These are phyloP conservation scores for Drosophila trapezifrons DNA, from an alignment of 1,140 invertebrate species.

Conservation along the genomic window DNA sequence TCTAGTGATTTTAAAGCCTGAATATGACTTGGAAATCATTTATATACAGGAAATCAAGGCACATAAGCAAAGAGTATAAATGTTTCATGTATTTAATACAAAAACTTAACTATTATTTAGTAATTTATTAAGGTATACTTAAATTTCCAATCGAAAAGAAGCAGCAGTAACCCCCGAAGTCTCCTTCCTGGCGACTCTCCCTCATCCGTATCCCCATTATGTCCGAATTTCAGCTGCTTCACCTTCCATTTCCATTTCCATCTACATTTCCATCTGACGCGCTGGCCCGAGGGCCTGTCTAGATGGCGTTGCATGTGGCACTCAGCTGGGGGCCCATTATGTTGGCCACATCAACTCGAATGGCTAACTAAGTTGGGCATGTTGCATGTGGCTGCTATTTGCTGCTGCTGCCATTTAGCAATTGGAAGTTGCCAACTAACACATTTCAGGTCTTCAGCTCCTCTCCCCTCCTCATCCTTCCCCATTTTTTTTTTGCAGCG, in stretches of 20 bases:
- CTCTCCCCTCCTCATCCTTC: conserved; percentile 9
- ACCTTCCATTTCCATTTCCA: conserved; percentile 11
- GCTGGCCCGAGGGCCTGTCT: conserved; percentile 45
- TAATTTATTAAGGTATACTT: not conserved
- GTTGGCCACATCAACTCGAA: conserved; percentile 53
- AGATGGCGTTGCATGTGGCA: conserved; percentile 48
- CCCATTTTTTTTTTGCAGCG: conserved; percentile 42
- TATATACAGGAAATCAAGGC: no score
- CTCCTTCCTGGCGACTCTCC: not conserved
- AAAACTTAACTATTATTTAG: no score
- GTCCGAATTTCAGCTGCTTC: conserved; percentile 18
- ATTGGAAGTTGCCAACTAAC: conserved; percentile 54
- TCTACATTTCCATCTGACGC: conserved; percentile 23
- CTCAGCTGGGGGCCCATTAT: conserved; percentile 37
- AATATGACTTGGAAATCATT: no score
- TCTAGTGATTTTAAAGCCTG: no score
- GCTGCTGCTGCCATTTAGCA: conserved; percentile 46
- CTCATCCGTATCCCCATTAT: conserved; percentile 16
- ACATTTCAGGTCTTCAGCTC: conserved; percentile 41
- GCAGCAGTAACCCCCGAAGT: no score
- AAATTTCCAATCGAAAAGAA: not conserved
- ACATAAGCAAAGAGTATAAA: no score
- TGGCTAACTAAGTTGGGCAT: conserved; percentile 44
- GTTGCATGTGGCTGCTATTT: conserved; percentile 21
- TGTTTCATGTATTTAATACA: no score